Base-by-base conservation (phyloP, 2,797 vertebrate genomes). In the Erethizon dorsatum region DNA sequence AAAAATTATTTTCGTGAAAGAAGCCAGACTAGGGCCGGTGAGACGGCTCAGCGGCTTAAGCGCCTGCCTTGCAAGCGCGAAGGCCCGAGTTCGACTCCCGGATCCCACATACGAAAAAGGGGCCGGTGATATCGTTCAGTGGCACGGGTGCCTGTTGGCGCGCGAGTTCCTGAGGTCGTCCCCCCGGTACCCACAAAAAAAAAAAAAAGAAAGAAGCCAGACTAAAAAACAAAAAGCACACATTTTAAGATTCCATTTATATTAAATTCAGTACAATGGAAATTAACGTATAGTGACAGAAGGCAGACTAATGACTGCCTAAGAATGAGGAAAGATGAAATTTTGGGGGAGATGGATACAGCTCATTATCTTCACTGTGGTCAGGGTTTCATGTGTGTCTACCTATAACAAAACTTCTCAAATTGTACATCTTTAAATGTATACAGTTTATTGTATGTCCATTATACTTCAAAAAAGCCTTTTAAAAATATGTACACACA, bases 151-250 rank as follows among this genome's bases (percentile, higher is more conserved):
- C n/a, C n/a, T n/a, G n/a, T n/a, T n/a, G n/a, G n/a, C n/a, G n/a
- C n/a, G n/a, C n/a, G n/a, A n/a, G n/a, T n/a, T n/a, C n/a, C n/a
- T n/a, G n/a, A n/a, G n/a, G n/a, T n/a, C n/a, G n/a, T n/a, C n/a
- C n/a, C n/a, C n/a, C n/a, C n/a, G n/a, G n/a, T n/a, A n/a, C n/a
- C n/a, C n/a, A n/a, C n/a, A n/a, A n/a, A n/a, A n/a, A n/a, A n/a
- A n/a, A n/a, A n/a, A n/a, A n/a, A n/a, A n/a, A n/a, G 12, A 90
- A 90, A 94, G 31, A 96, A 85, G 69, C 20, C 56, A 89, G 83
- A 79, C 47, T 54, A 20, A 54, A 85, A 94, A 45, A 52, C n/a
- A 59, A 52, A 63, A 12, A 69, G 67, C 14, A 31, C 45, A 37
- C 59, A 8, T n/a, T 20, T 20, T 57, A 88, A 91, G 52, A 57